Evolutionary conservation across 2,113 vertebrate genomes (phyloP), one percentile per base, ranked within the genome.

Genomic region (Crotalus horridus): DNA sequence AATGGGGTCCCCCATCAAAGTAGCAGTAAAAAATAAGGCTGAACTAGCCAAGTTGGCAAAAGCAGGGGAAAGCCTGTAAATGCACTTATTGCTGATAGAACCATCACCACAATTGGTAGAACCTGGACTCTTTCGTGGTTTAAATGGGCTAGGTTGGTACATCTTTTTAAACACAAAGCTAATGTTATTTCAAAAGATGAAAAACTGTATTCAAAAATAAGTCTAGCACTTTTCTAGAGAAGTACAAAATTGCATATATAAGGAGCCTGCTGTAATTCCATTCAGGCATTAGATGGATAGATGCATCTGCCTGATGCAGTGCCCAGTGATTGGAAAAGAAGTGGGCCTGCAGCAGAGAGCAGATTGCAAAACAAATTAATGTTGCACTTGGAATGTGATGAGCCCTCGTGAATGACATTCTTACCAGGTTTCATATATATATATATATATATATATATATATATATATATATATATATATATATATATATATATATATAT

Each of bases 381-480:
- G 29, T 6, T 69, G 64, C 29, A n/a, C 4, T 74, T 74, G 6
- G 55, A 39, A 39, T 33, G 6, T 81, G 69, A 81, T 81, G 15
- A 39, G 15, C 13, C 69, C n/a, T 20, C 33, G 93, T 91, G 92
- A 95, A 95, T 96, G 95, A 87, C 0, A 0, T 88, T 39, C 17
- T 69, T 93, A 90, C 90, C 94, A 92, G 48, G 1, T 87, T 93
- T 94, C 26, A 90, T 93, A 0, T 4, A 29, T 64, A 81, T 88
- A 0, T 4, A 39, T 39, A 39, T 39, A 39, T 39, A 39, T 39
- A 39, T 39, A 39, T 39, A 39, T 39, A 39, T 39, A 39, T 39
- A 39, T 39, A 39, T 39, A 39, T 39, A 39, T 39, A 39, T 39
- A 39, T 39, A 39, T 39, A 39, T 39, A 81, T 88, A 0, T 4